Percentiles rank a stretch among this genome's conserved stretches.
Conservation (phyloP, 1,140 invertebrate species). For the Prorops nasuta region DNA sequence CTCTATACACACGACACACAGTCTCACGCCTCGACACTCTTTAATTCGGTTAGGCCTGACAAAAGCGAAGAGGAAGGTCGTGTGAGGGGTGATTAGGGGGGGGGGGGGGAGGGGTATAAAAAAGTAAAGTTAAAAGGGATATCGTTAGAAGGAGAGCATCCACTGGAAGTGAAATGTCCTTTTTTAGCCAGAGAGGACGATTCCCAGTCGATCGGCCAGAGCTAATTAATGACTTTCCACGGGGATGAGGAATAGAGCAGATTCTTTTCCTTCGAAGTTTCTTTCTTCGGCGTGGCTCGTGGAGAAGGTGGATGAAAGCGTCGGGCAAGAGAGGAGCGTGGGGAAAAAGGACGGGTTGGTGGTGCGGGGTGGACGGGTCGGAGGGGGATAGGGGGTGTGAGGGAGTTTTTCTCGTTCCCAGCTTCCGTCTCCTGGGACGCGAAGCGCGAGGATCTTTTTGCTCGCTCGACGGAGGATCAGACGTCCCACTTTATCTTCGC, state of each 20-base stretch:
- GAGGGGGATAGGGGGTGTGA: constrained; percentile 6
- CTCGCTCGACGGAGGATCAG: constrained; percentile 48
- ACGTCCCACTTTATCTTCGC: constrained; percentile 49
- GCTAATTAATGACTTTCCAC: constrained; percentile 25
- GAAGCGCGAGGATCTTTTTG: constrained; percentile 49
- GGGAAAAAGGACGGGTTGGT: constrained; percentile 1
- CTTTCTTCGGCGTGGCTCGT: constrained; percentile 37
- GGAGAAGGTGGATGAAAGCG: constrained; percentile 45
- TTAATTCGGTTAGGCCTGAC: too few relatives aligned
- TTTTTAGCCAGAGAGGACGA: too few relatives aligned
- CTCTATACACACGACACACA: too few relatives aligned
- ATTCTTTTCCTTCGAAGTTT: constrained; percentile 46
- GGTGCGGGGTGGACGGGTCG: background rate
- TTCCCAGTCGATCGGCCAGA: constrained; percentile 5
- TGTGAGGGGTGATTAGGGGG: constrained; percentile 23
- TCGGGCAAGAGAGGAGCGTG: constrained; percentile 26
- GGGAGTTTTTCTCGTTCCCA: constrained; percentile 49
- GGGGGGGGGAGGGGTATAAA: too few relatives aligned
- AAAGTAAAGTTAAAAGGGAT: too few relatives aligned
- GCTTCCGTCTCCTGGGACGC: constrained; percentile 54
- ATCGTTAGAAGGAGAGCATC: too few relatives aligned
- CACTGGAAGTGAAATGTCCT: too few relatives aligned
- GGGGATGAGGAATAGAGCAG: constrained; percentile 25
- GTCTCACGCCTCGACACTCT: too few relatives aligned
- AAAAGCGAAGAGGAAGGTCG: background rate